Evolutionary conservation across 2,797 vertebrate species (phyloP).

Genomic region (Aselliscus stoliczkanus): DNA sequence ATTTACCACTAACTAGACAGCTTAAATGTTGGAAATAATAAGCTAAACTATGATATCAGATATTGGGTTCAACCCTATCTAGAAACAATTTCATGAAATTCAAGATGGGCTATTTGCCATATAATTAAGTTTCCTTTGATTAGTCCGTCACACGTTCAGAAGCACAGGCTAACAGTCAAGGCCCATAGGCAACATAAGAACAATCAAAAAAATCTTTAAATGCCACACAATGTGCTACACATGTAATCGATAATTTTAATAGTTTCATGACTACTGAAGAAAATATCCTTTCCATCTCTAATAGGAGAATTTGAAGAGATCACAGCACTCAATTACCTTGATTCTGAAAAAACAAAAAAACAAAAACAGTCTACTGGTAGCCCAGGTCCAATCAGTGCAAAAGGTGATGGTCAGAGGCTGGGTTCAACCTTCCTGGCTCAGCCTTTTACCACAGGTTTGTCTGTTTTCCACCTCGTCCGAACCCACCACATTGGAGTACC

Average conservation of each 20-base stretch:
- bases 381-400: neutral
- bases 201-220: neutral
- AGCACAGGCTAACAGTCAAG: neutral
- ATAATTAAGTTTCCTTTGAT: neutral
- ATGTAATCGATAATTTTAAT: neutral
- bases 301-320: neutral
- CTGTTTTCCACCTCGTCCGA: slow-evolving; percentile 47
- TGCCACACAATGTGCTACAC: neutral
- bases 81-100: slow-evolving; percentile 21
- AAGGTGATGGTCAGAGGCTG: neutral
- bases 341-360: neutral
- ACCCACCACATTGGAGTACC: neutral
- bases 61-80: slow-evolving; percentile 14
- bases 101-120: slow-evolving; percentile 1
- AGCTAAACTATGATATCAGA: neutral
- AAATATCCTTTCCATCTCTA: slow-evolving; percentile 14
- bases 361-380: neutral
- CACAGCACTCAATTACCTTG: neutral
- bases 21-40: neutral
- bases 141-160: neutral
- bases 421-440: neutral
- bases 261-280: slow-evolving; percentile 27
- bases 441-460: neutral
- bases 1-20: neutral
- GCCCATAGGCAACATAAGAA: neutral